A percentile compares a stretch with the other conserved stretches of the same genome.
Evolutionary conservation across 92 coral and sea anemone genomes (phyloP).

Genomic region (Epizoanthus fatuus): DNA sequence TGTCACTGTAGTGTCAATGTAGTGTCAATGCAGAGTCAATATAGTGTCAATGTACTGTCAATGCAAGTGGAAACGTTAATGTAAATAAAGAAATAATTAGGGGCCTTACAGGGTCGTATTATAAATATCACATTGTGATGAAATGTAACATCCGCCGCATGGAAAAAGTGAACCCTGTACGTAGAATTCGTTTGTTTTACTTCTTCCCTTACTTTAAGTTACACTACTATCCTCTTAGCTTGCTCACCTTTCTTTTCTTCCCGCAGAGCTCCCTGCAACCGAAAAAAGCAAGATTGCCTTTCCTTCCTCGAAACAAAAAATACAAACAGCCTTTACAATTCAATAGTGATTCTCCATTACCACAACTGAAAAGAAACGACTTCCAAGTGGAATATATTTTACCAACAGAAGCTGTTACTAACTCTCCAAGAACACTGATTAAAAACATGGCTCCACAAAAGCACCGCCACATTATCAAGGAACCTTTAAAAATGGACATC

Average conservation of each 20-base stretch:
- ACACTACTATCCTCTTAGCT: no score
- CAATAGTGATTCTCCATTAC: background rate
- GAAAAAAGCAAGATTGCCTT: conserved; percentile 20
- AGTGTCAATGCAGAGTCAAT: no score
- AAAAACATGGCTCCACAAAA: conserved; percentile 26
- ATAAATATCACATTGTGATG: no score
- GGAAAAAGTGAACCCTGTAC: no score
- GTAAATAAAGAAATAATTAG: no score
- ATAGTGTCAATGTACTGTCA: no score
- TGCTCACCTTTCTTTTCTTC: background rate
- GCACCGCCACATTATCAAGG: conserved; percentile 23
- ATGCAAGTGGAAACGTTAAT: no score
- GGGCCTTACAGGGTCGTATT: no score
- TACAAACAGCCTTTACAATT: background rate
- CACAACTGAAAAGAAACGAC: conserved; percentile 1
- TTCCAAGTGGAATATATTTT: background rate
- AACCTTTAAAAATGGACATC: conserved; percentile 55
- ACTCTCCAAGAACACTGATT: conserved; percentile 29
- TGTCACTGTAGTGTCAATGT: no score
- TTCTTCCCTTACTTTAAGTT: no score
- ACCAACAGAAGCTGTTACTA: background rate
- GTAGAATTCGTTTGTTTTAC: no score
- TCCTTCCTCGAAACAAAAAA: background rate
- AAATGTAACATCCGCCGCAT: no score
- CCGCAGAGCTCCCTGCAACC: conserved; percentile 8